Evolutionary conservation across 2,113 vertebrate genomes (phyloP), one percentile per base, ranked within the genome.

Genomic region (Brachyistius frenatus): DNA sequence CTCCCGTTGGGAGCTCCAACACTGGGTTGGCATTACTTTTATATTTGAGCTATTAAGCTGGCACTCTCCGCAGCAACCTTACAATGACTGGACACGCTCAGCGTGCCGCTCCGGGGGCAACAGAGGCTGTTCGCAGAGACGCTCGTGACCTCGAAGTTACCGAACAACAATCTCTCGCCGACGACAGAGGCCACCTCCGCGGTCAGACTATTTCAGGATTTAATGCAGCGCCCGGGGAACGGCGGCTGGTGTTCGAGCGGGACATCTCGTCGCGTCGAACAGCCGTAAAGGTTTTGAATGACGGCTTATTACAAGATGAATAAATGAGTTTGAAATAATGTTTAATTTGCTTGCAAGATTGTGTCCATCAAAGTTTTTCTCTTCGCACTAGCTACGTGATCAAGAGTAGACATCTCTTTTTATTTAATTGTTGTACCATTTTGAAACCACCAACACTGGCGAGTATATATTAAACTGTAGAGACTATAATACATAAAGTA

Each of bases 21-120:
- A 8, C 58, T 47, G 55, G 70, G 86, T 82, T 84, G 75, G 53
- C 58, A 66, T 76, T 78, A 55, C 64, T 81, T 88, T 73, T 70
- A 73, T 76, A 65, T 82, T 84, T 84, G 33, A 84, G 31, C 52
- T 69, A 80, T 78, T 60, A 56, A 70, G 53, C 67, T 3, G 47
- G 30, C 7, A 36, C 44, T 69, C 32, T 72, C 53, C 49, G 35
- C 30, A 73, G 65, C 3, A 44, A n/a, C 10, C 23, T 11, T 16
- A 47, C 41, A 58, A 63, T 75, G 79, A 86, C 64, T 55, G 61
- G 50, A 79, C 49, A 33, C 5, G 73, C 66, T 65, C 46, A 9
- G 23, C 37, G 50, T 46, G 52, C 49, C 62, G 78, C 66, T 73
- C 54, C 23, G 14, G 39, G 14, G 56, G 61, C 64, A 11, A 52